Percentiles rank a stretch among this genome's conserved stretches.
These are phyloP conservation scores for Odontesthes bonariensis DNA, from an alignment of 2,113 vertebrate species.

Conservation along the genomic window DNA sequence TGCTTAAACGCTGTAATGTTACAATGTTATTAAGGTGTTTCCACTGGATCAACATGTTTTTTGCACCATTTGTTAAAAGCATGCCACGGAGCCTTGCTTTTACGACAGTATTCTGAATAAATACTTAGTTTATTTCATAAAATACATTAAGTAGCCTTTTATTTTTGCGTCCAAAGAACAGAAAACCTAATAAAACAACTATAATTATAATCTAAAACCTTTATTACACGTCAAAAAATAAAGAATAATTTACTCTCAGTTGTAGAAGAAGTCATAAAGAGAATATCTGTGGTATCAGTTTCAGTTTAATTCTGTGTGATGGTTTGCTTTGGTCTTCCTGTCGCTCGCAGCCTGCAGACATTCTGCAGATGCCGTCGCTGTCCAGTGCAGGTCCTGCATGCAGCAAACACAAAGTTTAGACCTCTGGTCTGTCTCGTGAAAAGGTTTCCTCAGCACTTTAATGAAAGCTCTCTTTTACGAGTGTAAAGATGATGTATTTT, in stretches of 20 bases:
- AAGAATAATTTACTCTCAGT: not conserved
- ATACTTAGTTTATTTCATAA: no score
- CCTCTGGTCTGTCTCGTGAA: no score
- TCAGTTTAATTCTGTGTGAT: not conserved
- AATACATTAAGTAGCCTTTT: no score
- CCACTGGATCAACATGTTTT: no score
- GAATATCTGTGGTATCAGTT: not conserved
- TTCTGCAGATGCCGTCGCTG: constrained; percentile 43
- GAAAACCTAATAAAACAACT: no score
- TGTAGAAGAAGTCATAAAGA: not conserved
- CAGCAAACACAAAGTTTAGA: not conserved
- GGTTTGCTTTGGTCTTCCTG: not conserved
- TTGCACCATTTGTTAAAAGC: no score
- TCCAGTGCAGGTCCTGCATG: constrained; percentile 12
- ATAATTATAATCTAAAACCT: no score
- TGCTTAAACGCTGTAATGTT: no score
- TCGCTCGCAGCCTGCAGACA: not conserved
- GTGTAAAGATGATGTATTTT: constrained; percentile 16
- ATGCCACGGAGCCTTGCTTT: no score
- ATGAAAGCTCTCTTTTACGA: constrained; percentile 33
- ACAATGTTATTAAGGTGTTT: no score
- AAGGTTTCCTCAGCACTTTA: constrained; percentile 28
- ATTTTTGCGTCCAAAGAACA: no score
- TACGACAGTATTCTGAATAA: no score
- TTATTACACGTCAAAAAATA: not conserved